Base-by-base conservation (phyloP, 2,113 vertebrate genomes). In the Smithornis capensis region DNA sequence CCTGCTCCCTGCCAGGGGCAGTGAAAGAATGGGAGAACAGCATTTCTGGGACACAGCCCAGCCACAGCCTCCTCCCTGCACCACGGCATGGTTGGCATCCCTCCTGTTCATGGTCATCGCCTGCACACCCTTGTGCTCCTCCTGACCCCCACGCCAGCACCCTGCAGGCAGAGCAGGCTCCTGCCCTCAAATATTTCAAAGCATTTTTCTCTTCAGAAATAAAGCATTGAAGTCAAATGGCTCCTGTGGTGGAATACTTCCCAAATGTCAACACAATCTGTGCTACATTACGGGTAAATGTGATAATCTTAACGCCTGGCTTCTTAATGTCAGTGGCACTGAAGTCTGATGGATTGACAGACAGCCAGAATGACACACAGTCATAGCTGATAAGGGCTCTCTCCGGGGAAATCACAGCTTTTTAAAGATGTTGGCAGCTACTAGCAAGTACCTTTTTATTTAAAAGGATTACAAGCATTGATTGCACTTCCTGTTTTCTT, bases 261-360 rank as follows among this genome's bases (percentile, higher is more conserved):
- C 97, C 97, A 98, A 98, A 98, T 97, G 98, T 97, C 98, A 97
- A 97, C 94, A 97, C 97, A 97, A 97, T 97, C 97, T 97, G 96
- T 89, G 97, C 95, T 95, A 97, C 97, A 96, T 97, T 96, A 97
- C 65, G 24, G 94, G 96, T 96, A 97, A 97, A 97, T 83, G 97
- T 69, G 97, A 97, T 97, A 97, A 95, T 97, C 94, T 89, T 76
- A 40, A 89, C 29, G 94, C 96, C 79, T 93, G 92, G 96, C 94
- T 96, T 97, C 94, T 97, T 97, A 97, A 97, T 97, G 98, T 97
- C 98, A 97, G 96, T 25, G 92, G 47, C 94, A 89, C 96, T 11
- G 83, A 80, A 89, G 88, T 29, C 38, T 81, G 96, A 96, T 95
- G 94, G 96, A 97, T 95, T 97, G 97, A 97, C 96, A 96, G 95